Evolutionary conservation across 2,113 vertebrate species (phyloP), one percentile per base, ranked within the genome.

Genomic region (Paedocypris sp.): DNA sequence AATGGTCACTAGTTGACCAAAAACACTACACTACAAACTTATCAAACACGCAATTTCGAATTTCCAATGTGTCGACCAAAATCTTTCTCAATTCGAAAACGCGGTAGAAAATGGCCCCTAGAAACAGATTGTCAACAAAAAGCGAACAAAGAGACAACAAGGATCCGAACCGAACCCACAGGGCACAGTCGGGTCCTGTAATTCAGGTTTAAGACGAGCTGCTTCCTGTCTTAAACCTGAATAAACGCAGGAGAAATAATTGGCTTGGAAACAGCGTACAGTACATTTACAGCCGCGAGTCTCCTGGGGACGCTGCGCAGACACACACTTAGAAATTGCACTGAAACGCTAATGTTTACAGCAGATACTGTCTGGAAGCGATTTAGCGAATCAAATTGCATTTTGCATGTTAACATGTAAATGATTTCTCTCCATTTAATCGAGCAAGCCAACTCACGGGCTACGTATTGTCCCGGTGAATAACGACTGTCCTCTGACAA

Each of bases 221-320:
- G 19, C 19, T 4, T n/a, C n/a, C n/a, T n/a, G n/a, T n/a, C n/a
- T n/a, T n/a, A n/a, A n/a, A n/a, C n/a, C n/a, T n/a, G n/a, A n/a
- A n/a, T n/a, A n/a, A n/a, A 32, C 33, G 38, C 20, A 9, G 33
- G 28, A 16, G 47, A 41, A 47, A 42, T 64, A 36, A 12, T 43
- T 16, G 49, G 25, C 26, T 50, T 50, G 39, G 32, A 49, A 56
- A 60, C 56, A 53, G 31, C 31, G 26, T 69, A 63, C 16, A 57
- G 38, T 42, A 42, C 23, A 57, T 57, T 57, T 57, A 57, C 38
- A 57, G 25, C 25, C 64, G 22, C 15, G 15, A 35, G 33, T 60
- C 29, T 58, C 26, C 18, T 19, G 31, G 45, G 15, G 43, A 43
- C 32, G 20, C 15, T 60, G 38, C 10, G 20, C 32, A 51, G 26